Base-by-base conservation (phyloP, 1,140 invertebrate genomes). In the Adoxophyes honmai region DNA sequence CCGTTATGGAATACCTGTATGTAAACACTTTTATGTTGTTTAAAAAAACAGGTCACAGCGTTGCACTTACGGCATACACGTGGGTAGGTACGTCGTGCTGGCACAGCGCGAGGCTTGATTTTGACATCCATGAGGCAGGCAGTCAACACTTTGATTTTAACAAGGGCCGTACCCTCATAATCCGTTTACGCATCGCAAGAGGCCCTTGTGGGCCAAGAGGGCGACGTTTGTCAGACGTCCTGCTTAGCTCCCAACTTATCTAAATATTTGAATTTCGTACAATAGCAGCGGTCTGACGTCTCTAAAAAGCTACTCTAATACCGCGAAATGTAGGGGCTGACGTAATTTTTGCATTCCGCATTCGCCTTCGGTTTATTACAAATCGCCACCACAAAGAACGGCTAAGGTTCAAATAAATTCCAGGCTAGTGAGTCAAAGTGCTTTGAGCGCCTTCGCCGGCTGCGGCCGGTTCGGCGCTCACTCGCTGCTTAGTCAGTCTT, bases 81-180 rank as follows among this genome's bases (percentile, higher is more conserved):
- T n/a, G n/a, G n/a, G n/a, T n/a, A n/a, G n/a, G n/a, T n/a, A n/a
- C n/a, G n/a, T n/a, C n/a, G n/a, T n/a, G 34, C 36, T 44, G 59
- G 52, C 51, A 52, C 55, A 52, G 44, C 13, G 18, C 35, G 44
- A 13, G 59, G 57, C 52, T 59, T 61, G 35, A 37, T 39, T 60
- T 60, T 71, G 67, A 70, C 66, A 67, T 55, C 76, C 74, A 72
- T 79, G 73, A 70, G 62, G 64, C 66, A 66, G 55, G 59, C 68
- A 71, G 73, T 71, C 74, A 75, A 77, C 74, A 75, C 74, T 75
- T 75, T 74, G 73, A 78, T 78, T 75, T 70, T 76, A 76, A 78
- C 71, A 78, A 80, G 74, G 68, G 69, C 53, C 58, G 66, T 65
- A 73, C 73, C 75, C 69, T 75, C 66, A 62, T 80, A 80, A 80